Evolutionary conservation across 1,140 invertebrate genomes (phyloP).

Genomic region (Drosophila parvula): DNA sequence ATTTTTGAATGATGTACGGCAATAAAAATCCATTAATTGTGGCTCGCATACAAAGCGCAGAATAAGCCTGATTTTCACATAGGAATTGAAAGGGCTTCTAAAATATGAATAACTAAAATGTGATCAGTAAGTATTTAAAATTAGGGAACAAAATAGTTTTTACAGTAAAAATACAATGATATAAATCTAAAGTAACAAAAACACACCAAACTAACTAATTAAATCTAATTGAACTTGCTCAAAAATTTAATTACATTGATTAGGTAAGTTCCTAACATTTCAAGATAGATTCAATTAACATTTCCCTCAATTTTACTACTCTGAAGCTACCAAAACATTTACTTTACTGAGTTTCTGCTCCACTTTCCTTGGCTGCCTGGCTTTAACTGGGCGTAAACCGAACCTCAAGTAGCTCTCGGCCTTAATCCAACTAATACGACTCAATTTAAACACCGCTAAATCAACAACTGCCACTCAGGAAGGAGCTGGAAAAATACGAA

Average conservation of each 20-base stretch:
- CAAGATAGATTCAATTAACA: background rate
- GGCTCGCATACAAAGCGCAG: constrained; percentile 18
- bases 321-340: too few species aligned
- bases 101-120: background rate
- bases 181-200: background rate
- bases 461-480: constrained; percentile 81
- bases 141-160: too few species aligned
- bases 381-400: constrained; percentile 12
- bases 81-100: background rate
- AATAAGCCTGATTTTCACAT: constrained; percentile 24
- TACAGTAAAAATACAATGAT: too few species aligned
- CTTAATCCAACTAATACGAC: constrained; percentile 79
- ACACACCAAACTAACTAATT: background rate
- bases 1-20: constrained; percentile 78
- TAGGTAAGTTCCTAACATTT: accelerated
- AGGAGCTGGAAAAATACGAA: constrained; percentile 5
- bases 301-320: background rate
- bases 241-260: background rate
- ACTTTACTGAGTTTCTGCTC: constrained; percentile 1
- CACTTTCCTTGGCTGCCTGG: background rate
- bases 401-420: constrained; percentile 57
- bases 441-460: constrained; percentile 84
- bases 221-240: background rate
- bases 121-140: background rate
- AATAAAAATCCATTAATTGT: constrained; percentile 77